Evolutionary conservation across 2,888 invertebrate genomes (phyloP), one percentile per base, ranked within the genome.

Genomic region (Pachliopta kotzebuea): DNA sequence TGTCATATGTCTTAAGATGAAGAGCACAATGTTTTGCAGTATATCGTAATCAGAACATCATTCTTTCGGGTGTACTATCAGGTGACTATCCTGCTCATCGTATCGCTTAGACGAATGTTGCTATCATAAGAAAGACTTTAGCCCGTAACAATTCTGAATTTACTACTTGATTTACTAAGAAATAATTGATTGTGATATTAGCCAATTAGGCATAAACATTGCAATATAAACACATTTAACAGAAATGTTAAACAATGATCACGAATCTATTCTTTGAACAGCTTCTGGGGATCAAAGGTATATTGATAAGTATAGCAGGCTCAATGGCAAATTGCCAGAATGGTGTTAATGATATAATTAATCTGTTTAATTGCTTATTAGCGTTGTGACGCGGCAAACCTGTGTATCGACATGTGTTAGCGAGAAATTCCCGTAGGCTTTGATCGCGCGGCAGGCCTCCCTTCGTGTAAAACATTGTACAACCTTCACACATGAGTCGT

Each of bases 321-420:
- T 86, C 78, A 85, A 84, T 84, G 78, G 81, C 80, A 83, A 84
- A 88, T 88, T 83, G 84, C 81, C 76, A 75, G 75, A 78, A 84
- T 82, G 79, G 77, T 80, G 81, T 81, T 80, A 86, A 88, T 88
- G 86, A 86, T 79, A 86, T 85, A 85, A 86, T 86, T 87, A 90
- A 88, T 88, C 88, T 84, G 81, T 86, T 83, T 90, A 89, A 90
- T 90, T 91, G 90, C 84, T 88, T 87, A 88, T 88, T 90, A 87
- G 80, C 85, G 77, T 81, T 74, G 71, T 78, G 77, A 79, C 80
- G 75, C 78, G 76, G 78, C 74, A 79, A 76, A 80, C 85, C 76
- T 79, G 81, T 82, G 81, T 83, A 81, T 77, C 74, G 79, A 78
- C 72, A 77, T 76, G 82, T 77, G 78, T 84, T 88, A 87, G 86